Base-by-base conservation (phyloP, 2,888 invertebrate species). In the Caenorhabditis sinica region DNA sequence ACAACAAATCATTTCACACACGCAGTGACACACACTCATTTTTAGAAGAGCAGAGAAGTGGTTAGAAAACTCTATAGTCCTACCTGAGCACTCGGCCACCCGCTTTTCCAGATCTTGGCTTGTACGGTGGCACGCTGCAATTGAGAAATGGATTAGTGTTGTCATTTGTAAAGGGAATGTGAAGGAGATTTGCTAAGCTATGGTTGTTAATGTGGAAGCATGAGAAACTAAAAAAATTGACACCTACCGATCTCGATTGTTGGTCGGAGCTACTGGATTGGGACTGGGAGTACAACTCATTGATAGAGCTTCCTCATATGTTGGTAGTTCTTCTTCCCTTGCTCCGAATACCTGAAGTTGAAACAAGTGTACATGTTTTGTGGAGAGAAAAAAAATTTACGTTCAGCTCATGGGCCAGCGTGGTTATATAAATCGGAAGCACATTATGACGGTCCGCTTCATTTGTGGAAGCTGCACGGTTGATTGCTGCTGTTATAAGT, bases 281-380 rank as follows among this genome's bases (percentile, higher is more conserved):
- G 83, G 83, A n/a, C 83, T 84, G 1, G 83, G 83, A 23, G 79
- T 84, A 43, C 83, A 84, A 56, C 84, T 86, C 88, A 89, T 88
- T n/a, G 74, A 77, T 17, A 88, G 61, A 20, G 89, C 89, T 75
- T 89, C 83, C 40, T 88, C 89, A 71, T 89, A 89, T 15, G 89
- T 86, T 66, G 89, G 89, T 23, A 89, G 60, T 58, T 88, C 87
- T 56, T 86, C 84, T 66, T 82, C 80, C 20, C 81, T 60, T 28
- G 81, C 79, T 56, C 77, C 76, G 60, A 76, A 82, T 5, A 87
- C 75, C 86, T 87, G 0, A n/a, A 30, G 30, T 60, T 9, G n/a
- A 40, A 40, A 40, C 6, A 40, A 20, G 2, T 28, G 6, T 13
- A 6, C 0, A 28, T 6, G 1, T 28, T 28, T 15, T 15, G 1